Conservation (phyloP, 2,113 vertebrate species). For the Hirundichthys speculiger region DNA sequence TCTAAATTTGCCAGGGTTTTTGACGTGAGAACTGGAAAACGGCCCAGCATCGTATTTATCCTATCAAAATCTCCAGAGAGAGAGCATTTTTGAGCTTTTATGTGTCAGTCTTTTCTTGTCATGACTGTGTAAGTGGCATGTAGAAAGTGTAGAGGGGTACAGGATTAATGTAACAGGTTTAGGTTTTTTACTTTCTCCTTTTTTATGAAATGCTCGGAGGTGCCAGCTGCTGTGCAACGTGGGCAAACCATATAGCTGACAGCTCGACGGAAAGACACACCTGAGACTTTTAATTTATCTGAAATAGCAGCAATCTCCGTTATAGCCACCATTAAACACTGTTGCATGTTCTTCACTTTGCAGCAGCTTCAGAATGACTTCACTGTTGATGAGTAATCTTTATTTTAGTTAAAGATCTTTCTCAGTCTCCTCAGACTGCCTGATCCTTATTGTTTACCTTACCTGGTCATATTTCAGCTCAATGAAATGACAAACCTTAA, state of each 20-base stretch:
- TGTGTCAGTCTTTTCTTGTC: conserved; percentile 78
- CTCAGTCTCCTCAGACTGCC: no score
- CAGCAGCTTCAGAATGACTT: no score
- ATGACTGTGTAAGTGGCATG: conserved; percentile 69
- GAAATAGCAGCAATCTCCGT: no score
- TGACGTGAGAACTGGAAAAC: conserved; percentile 72
- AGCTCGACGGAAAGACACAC: conserved; percentile 1
- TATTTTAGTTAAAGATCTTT: no score
- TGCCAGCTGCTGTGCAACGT: conserved; percentile 47
- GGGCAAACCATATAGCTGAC: conserved; percentile 10
- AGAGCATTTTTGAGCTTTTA: conserved; percentile 76
- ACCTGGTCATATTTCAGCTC: no score
- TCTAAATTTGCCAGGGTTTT: conserved; percentile 76
- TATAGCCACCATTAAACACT: no score
- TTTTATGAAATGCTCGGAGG: conserved; percentile 37
- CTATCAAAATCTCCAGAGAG: conserved; percentile 72
- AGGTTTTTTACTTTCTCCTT: conserved; percentile 15
- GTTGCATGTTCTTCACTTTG: no score
- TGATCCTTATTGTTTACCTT: no score
- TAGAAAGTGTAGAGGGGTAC: conserved; percentile 68
- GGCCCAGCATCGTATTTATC: conserved; percentile 74
- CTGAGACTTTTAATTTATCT: background rate
- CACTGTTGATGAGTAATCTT: no score
- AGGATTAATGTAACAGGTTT: conserved; percentile 74
- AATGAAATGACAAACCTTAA: no score